Conservation (phyloP, 1,140 invertebrate species). For the Bombus polaris region DNA sequence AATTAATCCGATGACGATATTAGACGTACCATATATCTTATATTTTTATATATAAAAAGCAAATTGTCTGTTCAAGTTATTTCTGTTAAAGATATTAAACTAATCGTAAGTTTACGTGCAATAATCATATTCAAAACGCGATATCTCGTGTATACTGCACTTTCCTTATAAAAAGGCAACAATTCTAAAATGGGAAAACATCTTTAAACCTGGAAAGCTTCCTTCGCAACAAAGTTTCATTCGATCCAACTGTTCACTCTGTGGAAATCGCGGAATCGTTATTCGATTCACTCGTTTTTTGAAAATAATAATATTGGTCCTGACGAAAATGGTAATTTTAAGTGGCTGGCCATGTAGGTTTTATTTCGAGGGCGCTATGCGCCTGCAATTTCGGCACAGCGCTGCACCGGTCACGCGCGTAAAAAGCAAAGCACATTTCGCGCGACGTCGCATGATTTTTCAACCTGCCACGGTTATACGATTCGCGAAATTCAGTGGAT, state of each 20-base stretch:
- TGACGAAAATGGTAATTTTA: not conserved
- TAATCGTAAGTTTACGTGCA: too few relatives aligned
- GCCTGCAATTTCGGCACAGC: constrained; percentile 7
- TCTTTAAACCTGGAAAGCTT: not conserved
- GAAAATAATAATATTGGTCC: not conserved
- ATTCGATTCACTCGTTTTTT: not conserved
- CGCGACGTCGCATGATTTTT: constrained; percentile 18
- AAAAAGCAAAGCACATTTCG: constrained; percentile 18
- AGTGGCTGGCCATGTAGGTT: not conserved
- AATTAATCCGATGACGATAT: too few relatives aligned
- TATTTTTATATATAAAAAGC: too few relatives aligned
- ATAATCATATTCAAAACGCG: not conserved
- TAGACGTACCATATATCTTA: too few relatives aligned
- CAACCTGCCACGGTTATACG: constrained; percentile 1
- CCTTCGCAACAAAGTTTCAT: not conserved
- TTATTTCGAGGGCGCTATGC: not conserved
- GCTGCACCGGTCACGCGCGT: not conserved
- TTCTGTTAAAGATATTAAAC: too few relatives aligned
- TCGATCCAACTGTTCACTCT: not conserved
- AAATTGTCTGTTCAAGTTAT: too few relatives aligned
- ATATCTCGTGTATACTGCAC: not conserved
- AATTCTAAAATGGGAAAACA: too few relatives aligned
- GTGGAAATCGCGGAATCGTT: too few relatives aligned
- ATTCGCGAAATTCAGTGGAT: constrained; percentile 26
- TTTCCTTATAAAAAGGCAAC: not conserved